Base-by-base conservation (phyloP, 2,113 vertebrate species). In the Labeo rohita region DNA sequence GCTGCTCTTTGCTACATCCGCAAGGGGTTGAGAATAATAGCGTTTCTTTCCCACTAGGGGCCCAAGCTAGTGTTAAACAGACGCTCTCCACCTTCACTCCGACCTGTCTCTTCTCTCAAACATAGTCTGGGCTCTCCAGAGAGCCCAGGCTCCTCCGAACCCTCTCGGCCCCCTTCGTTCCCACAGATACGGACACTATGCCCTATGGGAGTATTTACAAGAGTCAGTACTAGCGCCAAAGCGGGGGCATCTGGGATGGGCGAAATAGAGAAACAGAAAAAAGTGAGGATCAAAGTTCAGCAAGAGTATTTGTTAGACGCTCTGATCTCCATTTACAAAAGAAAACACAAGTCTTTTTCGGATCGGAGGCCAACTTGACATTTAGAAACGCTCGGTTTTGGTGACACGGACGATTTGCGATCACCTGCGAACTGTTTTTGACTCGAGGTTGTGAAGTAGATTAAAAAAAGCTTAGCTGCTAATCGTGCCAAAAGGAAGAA, bases 141-240 rank as follows among this genome's bases (percentile, higher is more conserved):
- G 84, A 70, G 43, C 65, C 39, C 15, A 1, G n/a, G 45, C 39
- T 79, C 84, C 18, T 80, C 63, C 4, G 0, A 59, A 74, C 56
- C 28, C 80, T 45, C 34, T 68, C 56, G 13, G 36, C 86, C 65
- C 43, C 39, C 72, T 65, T 54, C 28, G 82, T 80, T 86, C 56
- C 81, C 61, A 52, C 75, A 72, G 78, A 88, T 75, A 76, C 43
- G 21, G 45, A 82, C 47, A 80, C 72, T 73, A 13, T 61, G 8
- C 70, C 87, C 83, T 61, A 28, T 52, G 83, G 80, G 83, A 84
- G 63, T 80, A 81, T 84, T 85, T 84, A 79, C 59, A 83, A 83
- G 39, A 84, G 68, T 13, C 23, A 28, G 47, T 39, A 77, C 6
- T 21, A 66, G 21, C 10, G 45, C 15, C 21, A 15, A 84, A 39